A percentile compares a stretch with the other conserved stretches of the same genome.
These are phyloP conservation scores for Zaprionus capensis DNA, from an alignment of 1,140 invertebrate species.

Conservation along the genomic window DNA sequence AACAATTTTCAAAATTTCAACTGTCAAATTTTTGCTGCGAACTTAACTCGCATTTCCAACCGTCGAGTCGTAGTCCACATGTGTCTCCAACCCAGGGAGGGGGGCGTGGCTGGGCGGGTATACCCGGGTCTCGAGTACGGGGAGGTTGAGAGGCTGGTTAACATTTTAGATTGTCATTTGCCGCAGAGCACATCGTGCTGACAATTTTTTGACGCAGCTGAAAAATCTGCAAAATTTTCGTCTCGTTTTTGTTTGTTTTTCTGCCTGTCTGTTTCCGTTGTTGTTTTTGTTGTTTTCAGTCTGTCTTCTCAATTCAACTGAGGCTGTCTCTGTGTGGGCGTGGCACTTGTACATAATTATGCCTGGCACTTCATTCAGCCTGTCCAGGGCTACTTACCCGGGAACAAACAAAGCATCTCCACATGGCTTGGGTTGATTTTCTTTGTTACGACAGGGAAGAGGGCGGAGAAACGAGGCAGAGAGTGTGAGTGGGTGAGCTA, in stretches of 20 bases:
- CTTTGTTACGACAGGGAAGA: constrained; percentile 2
- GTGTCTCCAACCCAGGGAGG: constrained; percentile 4
- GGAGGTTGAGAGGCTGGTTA: constrained; percentile 30
- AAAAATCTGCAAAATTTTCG: constrained; percentile 70
- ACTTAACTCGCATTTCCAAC: constrained; percentile 72
- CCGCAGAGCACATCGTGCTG: constrained; percentile 56
- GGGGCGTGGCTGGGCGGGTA: not conserved
- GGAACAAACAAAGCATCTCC: constrained; percentile 12
- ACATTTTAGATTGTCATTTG: constrained; percentile 68
- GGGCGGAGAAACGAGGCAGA: not conserved
- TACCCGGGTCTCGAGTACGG: not conserved
- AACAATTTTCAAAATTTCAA: constrained; percentile 82
- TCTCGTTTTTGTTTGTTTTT: constrained; percentile 44
- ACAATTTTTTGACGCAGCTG: constrained; percentile 81
- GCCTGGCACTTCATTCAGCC: constrained; percentile 59
- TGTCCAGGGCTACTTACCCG: constrained; percentile 55
- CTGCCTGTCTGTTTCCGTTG: constrained; percentile 16
- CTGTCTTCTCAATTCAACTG: constrained; percentile 60
- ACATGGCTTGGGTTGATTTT: constrained; percentile 22
- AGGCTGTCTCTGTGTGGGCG: constrained; percentile 47
- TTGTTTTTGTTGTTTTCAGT: constrained; percentile 14
- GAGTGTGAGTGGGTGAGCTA: not conserved
- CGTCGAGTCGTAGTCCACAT: constrained; percentile 33
- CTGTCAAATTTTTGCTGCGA: constrained; percentile 78
- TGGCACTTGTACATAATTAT: constrained; percentile 71